Evolutionary conservation across 2,888 invertebrate genomes (phyloP).

Genomic region (Xestia ashworthii): DNA sequence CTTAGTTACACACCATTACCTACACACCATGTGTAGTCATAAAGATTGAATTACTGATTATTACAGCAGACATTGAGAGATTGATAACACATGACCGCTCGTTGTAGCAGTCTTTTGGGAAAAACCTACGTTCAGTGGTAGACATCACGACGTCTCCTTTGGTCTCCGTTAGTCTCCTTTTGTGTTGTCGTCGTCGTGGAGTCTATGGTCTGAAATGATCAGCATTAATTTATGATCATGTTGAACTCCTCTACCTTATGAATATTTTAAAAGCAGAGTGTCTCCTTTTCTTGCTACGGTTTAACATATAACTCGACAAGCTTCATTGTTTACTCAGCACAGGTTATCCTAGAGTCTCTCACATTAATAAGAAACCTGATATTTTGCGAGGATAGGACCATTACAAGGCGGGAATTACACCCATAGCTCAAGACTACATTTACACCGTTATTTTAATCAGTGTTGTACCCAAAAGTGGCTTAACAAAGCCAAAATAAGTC

Average conservation of each 20-base stretch:
- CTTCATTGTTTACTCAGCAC: not conserved
- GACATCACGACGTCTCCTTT: not conserved
- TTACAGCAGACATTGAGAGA: not conserved
- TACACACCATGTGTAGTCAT: not conserved
- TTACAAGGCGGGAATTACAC: constrained; percentile 38
- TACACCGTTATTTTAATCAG: constrained; percentile 30
- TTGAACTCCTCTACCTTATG: not conserved
- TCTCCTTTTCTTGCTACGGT: not conserved
- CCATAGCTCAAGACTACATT: constrained; percentile 34
- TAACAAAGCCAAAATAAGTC: constrained; percentile 27
- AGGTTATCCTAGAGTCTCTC: not conserved
- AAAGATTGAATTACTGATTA: not conserved
- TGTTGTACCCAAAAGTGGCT: constrained; percentile 15
- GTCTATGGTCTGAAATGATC: not conserved
- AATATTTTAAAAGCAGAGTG: not conserved
- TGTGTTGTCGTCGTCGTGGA: not conserved
- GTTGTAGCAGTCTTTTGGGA: not conserved
- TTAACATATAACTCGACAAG: not conserved
- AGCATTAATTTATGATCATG: not conserved
- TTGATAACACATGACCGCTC: not conserved
- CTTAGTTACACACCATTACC: not conserved
- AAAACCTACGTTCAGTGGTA: not conserved
- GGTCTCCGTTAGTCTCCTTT: not conserved
- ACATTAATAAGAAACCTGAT: constrained; percentile 36
- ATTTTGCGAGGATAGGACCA: constrained; percentile 24